Base-by-base conservation (phyloP, 2,797 vertebrate species). In the Chloroceryle amazona region DNA sequence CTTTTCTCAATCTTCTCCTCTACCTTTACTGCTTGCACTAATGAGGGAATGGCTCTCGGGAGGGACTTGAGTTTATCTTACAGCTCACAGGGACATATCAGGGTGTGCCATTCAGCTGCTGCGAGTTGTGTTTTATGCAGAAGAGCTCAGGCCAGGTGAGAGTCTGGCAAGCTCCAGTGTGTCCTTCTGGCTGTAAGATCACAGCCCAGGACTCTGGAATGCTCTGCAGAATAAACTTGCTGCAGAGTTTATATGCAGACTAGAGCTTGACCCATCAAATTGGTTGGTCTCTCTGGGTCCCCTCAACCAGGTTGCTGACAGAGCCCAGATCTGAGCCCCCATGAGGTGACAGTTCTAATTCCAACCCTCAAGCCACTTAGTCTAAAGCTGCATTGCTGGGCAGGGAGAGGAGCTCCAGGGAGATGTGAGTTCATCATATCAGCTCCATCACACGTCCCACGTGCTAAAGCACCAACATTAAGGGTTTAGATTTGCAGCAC, bases 1-100 rank as follows among this genome's bases (percentile, higher is more conserved):
- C 13, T 73, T 58, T 55, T 44, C 57, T 67, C 20, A 6, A 20
- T 8, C 4, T 47, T 80, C 22, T 82, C 22, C 23, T 67, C 46
- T 71, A 31, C 26, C 10, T 54, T 62, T 73, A 33, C 15, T 51
- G 51, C 1, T 21, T 51, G 25, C n/a, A 37, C 17, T 55, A 63
- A 33, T 0, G 5, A 58, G 11, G 5, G 1, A 8, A 17, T 49
- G 26, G 33, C 4, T 80, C n/a, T 29, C 23, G 13, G 26, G 7
- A 11, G 15, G 23, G 37, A 12, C 20, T 16, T 37, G 20, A 3
- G 10, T 76, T 91, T 75, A 11, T 21, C 25, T 35, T 58, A 35
- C 42, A 62, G 9, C 26, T 82, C 35, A 28, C 19, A 0, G 0
- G 26, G 14, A 35, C 13, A 3, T 41, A 28, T 5, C 28, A 61